phyloP scores from a whole-genome alignment of 2,113 vertebrate genomes.

The Ciconia stormi region DNA sequence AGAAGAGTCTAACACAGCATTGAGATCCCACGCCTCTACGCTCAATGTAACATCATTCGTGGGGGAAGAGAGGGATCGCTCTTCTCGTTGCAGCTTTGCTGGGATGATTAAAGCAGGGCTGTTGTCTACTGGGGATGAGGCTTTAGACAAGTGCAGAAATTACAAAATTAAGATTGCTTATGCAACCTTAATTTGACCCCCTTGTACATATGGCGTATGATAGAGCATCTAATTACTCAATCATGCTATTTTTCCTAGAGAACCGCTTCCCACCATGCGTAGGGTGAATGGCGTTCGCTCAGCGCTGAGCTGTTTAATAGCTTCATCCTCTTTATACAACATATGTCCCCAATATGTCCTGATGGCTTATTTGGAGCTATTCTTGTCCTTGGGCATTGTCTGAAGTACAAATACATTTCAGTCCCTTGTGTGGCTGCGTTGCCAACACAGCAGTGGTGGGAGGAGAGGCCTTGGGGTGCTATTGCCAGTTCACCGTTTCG shows the following conservation, averaged over 20 bases:
- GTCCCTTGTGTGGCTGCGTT: accelerated
- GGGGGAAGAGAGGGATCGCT: accelerated
- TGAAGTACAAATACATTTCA: not conserved
- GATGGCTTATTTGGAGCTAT: not conserved
- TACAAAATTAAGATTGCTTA: not conserved
- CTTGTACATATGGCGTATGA: not conserved
- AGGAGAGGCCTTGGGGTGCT: not conserved
- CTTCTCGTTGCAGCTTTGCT: accelerated
- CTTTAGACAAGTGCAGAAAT: not conserved
- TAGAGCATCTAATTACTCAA: not conserved
- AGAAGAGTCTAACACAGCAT: accelerated
- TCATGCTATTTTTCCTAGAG: not conserved
- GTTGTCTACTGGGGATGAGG: not conserved
- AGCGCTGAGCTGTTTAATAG: not conserved
- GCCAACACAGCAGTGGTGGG: not conserved
- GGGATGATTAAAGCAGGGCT: not conserved
- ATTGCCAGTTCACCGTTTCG: accelerated
- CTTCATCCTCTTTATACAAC: not conserved
- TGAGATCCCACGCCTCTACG: accelerated
- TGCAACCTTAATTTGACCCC: not conserved
- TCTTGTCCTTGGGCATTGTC: not conserved
- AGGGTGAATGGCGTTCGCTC: not conserved
- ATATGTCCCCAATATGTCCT: not conserved
- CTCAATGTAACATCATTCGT: accelerated
- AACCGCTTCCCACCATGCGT: not conserved